phyloP scores from a whole-genome alignment of 2,797 vertebrate genomes.

The Scolopax rusticola region DNA sequence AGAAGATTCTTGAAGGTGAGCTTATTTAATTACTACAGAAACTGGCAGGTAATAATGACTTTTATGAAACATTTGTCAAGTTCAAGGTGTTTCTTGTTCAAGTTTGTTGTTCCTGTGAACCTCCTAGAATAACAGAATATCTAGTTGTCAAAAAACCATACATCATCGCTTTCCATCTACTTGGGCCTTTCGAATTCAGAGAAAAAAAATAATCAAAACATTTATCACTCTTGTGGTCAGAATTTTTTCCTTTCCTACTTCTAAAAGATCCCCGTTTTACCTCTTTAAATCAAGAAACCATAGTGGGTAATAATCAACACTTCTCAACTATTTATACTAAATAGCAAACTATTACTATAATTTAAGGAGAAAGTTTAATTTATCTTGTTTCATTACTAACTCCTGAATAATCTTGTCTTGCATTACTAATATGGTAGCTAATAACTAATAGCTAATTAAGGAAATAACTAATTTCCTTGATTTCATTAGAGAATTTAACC shows the following conservation, averaged over 20 bases:
- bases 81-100: neutral
- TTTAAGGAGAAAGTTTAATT: neutral
- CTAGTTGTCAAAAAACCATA: neutral
- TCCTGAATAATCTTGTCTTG: neutral
- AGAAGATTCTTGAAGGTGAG: neutral
- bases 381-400: neutral
- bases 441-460: too few relatives aligned
- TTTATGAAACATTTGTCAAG: neutral
- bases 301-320: neutral
- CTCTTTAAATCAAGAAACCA: neutral
- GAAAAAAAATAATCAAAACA: neutral
- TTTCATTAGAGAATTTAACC: neutral
- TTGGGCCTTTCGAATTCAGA: neutral
- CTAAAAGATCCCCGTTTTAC: neutral
- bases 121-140: neutral
- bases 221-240: neutral
- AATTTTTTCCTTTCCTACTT: neutral
- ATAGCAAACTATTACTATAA: neutral
- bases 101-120: neutral
- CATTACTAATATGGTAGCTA: neutral
- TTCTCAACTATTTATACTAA: neutral
- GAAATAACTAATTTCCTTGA: neutral
- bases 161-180: neutral
- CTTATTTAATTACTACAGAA: neutral
- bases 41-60: neutral